Evolutionary conservation across 2,888 invertebrate genomes (phyloP).

Genomic region (Athripsodes cinereus): DNA sequence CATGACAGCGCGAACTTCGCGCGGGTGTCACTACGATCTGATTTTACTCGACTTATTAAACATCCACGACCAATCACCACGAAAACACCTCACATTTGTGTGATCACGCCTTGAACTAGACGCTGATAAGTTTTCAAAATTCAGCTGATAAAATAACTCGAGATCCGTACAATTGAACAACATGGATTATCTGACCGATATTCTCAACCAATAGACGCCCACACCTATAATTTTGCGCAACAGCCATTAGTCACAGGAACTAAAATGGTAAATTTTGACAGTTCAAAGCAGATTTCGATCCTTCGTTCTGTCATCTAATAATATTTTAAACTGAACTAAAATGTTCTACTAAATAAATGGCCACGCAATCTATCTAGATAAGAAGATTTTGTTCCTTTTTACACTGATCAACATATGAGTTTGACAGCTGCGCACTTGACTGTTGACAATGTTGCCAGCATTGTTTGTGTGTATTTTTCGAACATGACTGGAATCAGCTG

Average conservation of each 20-base stretch:
- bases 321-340: not conserved
- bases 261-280: not conserved
- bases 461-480: not conserved
- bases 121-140: not conserved
- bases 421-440: not conserved
- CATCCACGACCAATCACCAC: no score
- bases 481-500: not conserved
- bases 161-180: not conserved
- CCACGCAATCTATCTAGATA: not conserved
- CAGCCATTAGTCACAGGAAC: not conserved
- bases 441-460: not conserved
- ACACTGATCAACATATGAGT: not conserved
- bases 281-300: not conserved
- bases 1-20: slow-evolving; percentile 24
- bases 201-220: not conserved
- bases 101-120: slow-evolving; percentile 19
- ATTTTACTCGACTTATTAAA: slow-evolving; percentile 8
- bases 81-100: slow-evolving; percentile 18
- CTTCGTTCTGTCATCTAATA: not conserved
- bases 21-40: slow-evolving; percentile 18
- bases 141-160: not conserved
- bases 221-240: not conserved
- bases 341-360: not conserved
- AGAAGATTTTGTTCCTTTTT: not conserved
- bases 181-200: not conserved